Evolutionary conservation across 2,888 invertebrate species (phyloP), one percentile per base, ranked within the genome.

Genomic region (Luperina nickerlii): DNA sequence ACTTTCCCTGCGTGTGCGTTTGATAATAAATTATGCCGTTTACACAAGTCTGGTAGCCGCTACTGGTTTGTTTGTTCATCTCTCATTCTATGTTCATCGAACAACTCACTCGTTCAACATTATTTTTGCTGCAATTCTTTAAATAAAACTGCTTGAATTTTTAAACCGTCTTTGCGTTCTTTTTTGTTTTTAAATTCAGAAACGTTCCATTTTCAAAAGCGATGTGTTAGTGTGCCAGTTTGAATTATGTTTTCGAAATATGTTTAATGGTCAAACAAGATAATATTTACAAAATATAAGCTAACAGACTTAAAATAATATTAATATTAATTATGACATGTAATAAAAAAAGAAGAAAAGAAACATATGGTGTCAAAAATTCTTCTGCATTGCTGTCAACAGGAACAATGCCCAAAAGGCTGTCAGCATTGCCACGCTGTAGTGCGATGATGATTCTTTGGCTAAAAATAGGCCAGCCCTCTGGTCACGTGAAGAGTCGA

Each of bases 1-100:
- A 92, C 94, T 93, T 93, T 94, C 92, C 90, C 91, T 89, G 82
- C 86, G 85, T 91, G 89, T 89, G 87, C 90, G 88, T 90, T 88
- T 90, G 91, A 92, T 92, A 93, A 93, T n/a, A n/a, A n/a, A n/a
- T 94, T 93, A 92, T 92, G 87, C 90, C 89, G 93, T 93, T 92
- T 93, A 93, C 93, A 90, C 89, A 93, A 89, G 89, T 89, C 88
- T 90, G 86, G 91, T 91, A 92, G 90, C 90, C 84, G 93, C 94
- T 93, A 93, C 94, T 90, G 94, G 93, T 92, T 90, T 93, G 87
- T 92, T 93, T 93, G 91, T 89, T 88, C 86, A 88, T 88, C 87
- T 90, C 84, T 87, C 66, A 82, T 82, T 82, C 82, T 67, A 78
- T 78, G 79, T 86, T 78, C 80, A 84, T 80, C 83, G 75, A 85